Percentiles rank a stretch among this genome's conserved stretches.
phyloP scores from a whole-genome alignment of 37 sponge, comb jelly and placozoan species.

The Spongia lamella region DNA sequence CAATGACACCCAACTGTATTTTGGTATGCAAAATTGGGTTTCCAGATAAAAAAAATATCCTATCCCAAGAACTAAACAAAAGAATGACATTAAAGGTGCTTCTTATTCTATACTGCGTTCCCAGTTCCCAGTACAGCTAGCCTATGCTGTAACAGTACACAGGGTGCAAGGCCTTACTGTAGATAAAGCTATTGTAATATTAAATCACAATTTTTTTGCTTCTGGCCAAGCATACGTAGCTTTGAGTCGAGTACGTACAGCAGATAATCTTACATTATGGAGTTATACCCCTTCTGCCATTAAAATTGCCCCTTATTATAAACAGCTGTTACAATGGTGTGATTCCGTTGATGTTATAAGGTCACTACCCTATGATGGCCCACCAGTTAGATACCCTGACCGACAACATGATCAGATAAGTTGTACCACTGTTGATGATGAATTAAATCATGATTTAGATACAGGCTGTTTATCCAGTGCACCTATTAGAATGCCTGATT shows the following conservation, averaged over 20 bases:
- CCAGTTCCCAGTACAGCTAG: slow-evolving; percentile 16
- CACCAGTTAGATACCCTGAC: neutral
- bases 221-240: too few species aligned
- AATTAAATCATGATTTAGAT: too few species aligned
- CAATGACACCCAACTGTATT: neutral
- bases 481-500: too few species aligned
- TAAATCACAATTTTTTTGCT: slow-evolving; percentile 9
- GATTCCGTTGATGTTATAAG: slow-evolving; percentile 6
- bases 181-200: neutral
- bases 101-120: slow-evolving; percentile 4
- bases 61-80: neutral
- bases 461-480: too few species aligned
- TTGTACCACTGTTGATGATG: too few species aligned
- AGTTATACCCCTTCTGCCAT: neutral
- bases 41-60: neutral
- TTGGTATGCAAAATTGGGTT: neutral
- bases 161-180: slow-evolving; percentile 15
- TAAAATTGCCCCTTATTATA: neutral
- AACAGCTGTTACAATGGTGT: slow-evolving; percentile 11
- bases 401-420: too few species aligned
- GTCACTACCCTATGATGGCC: neutral
- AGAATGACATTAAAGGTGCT: neutral
- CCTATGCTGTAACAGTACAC: slow-evolving; percentile 24
- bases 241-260: neutral
- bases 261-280: neutral